Evolutionary conservation across 1,140 invertebrate species (phyloP), one percentile per base, ranked within the genome.

Genomic region (Leptonema lineaticorne): DNA sequence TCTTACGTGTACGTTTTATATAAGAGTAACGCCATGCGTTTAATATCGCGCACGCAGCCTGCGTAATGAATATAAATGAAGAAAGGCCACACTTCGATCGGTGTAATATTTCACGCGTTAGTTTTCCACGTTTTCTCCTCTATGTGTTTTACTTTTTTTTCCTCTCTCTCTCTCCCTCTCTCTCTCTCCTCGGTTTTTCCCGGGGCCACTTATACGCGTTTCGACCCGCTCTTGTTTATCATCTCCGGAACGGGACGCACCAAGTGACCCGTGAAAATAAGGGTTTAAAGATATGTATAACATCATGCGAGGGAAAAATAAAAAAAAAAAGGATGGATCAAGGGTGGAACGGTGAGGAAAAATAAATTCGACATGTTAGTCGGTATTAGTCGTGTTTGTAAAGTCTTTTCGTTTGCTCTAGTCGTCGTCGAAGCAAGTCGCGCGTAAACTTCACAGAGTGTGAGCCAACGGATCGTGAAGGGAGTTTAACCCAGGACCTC

Each of bases 351-450:
- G n/a, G n/a, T n/a, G n/a, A 11, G 18, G 50, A 53, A 26, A 53
- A 53, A 53, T 53, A 53, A 53, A 53, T 53, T 53, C 50, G 50
- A 8, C 50, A 18, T 24, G 50, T 53, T 41, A 41, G 37, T 53
- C 50, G 50, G n/a, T 24, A 53, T 53, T 53, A 53, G 50, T 48
- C 46, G 46, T 48, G 46, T 48, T 48, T 48, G 46, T 46, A 46
- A 16, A 46, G 41, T 46, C 41, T 46, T 46, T 46, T n/a, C 41
- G 41, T 48, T 48, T 48, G 16, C 46, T 48, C 46, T 22, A 7
- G 46, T 48, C 20, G n/a, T 18, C 41, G 46, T 8, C 9, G 46
- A 9, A 20, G 20, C 6, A 48, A 48, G 16, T 48, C 46, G 46
- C 46, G 46, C 46, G 46, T 48, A 22, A 48, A 48, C n/a, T 22